Evolutionary conservation across 2,797 vertebrate genomes (phyloP), one percentile per base, ranked within the genome.

Genomic region (Antrozous pallidus): DNA sequence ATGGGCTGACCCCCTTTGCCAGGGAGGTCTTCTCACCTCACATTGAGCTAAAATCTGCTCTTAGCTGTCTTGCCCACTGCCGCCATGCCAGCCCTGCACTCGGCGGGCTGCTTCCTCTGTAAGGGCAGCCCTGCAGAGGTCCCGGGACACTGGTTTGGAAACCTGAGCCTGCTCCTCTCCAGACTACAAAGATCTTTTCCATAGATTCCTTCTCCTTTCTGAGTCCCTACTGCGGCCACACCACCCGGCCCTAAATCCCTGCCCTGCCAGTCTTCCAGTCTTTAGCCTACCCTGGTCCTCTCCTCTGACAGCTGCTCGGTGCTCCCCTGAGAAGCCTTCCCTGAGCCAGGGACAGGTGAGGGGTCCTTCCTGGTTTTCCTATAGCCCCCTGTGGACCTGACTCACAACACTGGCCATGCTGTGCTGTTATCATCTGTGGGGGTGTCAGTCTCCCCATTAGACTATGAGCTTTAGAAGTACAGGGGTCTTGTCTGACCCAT

Each of bases 41-140:
- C 6, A 3, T 0, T 18, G 42, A 70, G 40, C 31, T 38, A 47
- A 85, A 74, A 89, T 22, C 33, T 93, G 61, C 63, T 49, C 47
- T 38, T 22, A 22, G 49, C 26, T 58, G 49, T 45, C 56, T 51
- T 61, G 71, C 2, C 40, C 40, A 33, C 33, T 0, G 5, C 38
- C 0, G 8, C 38, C 28, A 56, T 12, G 31, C 17, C 13, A 54
- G 26, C 31, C 28, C 63, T 67, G 78, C 26, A 56, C 84, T 65
- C n/a, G n/a, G n/a, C 63, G 12, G 26, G 71, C 58, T 89, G 61
- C 67, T 75, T 85, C 54, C n/a, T 88, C 47, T 65, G 61, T 6
- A 13, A n/a, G 20, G 42, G 31, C 2, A 87, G 24, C 77, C 38
- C 47, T 26, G 42, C 10, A 78, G 65, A 91, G 47, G 42, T 81